Evolutionary conservation across 2,797 vertebrate genomes (phyloP), one percentile per base, ranked within the genome.

Genomic region (Falco peregrinus): DNA sequence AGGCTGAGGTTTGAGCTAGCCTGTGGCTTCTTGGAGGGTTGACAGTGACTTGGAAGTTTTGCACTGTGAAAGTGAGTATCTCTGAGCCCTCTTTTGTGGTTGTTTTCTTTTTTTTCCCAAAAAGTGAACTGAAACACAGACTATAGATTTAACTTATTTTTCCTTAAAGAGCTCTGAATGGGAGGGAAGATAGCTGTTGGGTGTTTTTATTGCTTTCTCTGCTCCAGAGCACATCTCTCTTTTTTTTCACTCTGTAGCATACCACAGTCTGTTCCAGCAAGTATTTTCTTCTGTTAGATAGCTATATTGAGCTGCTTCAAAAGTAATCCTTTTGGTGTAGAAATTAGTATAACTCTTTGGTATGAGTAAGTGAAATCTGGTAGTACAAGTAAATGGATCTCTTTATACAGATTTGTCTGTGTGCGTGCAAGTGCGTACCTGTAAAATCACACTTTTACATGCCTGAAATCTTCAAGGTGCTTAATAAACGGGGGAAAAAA

Each of bases 401-500:
- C 22, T 83, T 61, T 35, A n/a, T 6, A 16, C 26, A 61, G 79
- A 41, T 93, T 70, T 93, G 14, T 84, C 91, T 90, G 16, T 12
- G 18, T 29, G 45, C 6, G 1, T 37, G 15, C 17, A 59, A 53
- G 22, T 53, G 10, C 28, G 14, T 41, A 41, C 18, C 2, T 47
- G 50, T 73, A 45, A 79, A 76, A 69, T 94, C 88, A 70, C 69
- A 43, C 7, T 59, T 89, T 63, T 45, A 74, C 68, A 33, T 68
- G 85, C 57, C 76, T 87, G 81, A 93, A 8, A 31, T 87, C 79
- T 84, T 95, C 54, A 67, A 12, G 83, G 73, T 87, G 63, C 67
- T 95, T 92, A 67, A 87, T 31, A 74, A 96, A 82, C 64, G 26
- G 76, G 48, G 60, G 56, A 59, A 95, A 96, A 92, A 64, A 39